Evolutionary conservation across 2,797 vertebrate species (phyloP), one percentile per base, ranked within the genome.

Genomic region (Sebastes iracundus): DNA sequence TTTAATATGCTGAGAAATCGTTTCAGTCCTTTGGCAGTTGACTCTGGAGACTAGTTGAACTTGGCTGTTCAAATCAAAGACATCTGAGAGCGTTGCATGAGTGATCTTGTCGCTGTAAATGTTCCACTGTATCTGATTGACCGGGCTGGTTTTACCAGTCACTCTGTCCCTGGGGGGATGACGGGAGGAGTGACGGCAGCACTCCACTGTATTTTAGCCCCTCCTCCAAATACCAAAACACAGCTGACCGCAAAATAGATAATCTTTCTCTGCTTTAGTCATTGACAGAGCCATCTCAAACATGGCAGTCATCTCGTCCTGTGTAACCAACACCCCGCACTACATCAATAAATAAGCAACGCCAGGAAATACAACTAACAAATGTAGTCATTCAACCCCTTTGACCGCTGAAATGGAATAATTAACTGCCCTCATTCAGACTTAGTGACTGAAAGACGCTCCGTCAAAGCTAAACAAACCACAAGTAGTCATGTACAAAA

Each of bases 161-260:
- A 53, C 58, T 56, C 74, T 38, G 52, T 63, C 23, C 3, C 23
- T 11, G 8, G 23, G 33, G 62, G 67, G 13, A 49, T 49, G 20
- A 16, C 13, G 3, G 59, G 64, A 32, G 14, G 25, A 22, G 27
- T 11, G 11, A 23, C 8, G 10, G 38, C 8, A 74, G 60, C 18
- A 20, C n/a, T 66, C 7, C 16, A 63, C 6, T 3, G 28, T 12
- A 3, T 70, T 65, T 85, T n/a, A 66, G 53, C 79, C 74, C 76
- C 69, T 89, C 83, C 81, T 75, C 79, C 46, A 64, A 82, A 85
- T 85, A 88, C 75, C 52, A 2, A 87, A 90, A 90, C 56, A 81
- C 14, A 60, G 63, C 77, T 61, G 42, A 65, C 59, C 64, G 52
- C 13, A 66, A 64, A 75, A 71, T 67, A 80, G 3, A 84, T 72